Base-by-base conservation (phyloP, 2,113 vertebrate species). In the Azemiops feae region DNA sequence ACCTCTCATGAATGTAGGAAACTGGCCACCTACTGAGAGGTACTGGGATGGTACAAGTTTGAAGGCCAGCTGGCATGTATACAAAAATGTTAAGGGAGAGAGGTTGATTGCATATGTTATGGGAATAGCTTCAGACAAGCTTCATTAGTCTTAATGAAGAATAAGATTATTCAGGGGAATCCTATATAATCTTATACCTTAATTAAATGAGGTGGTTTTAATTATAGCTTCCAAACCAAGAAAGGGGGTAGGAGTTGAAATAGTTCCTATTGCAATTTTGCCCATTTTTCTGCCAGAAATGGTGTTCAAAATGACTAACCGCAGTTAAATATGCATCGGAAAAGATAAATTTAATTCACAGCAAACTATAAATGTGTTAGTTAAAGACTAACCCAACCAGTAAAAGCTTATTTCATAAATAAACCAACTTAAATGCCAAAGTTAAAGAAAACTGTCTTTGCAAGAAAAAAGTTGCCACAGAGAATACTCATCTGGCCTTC, bases 21-120 rank as follows among this genome's bases (percentile, higher is more conserved):
- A 20, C 30, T 58, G 88, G 27, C 88, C 88, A 89, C 92, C 88
- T 89, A 93, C 69, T 4, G 52, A 92, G 92, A 89, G 52, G 52
- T n/a, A 74, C 53, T 52, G 69, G 45, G 88, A 52, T 52, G 43
- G 88, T 54, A 30, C 54, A 85, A 6, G 64, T 54, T 85, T 50
- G 39, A 57, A 20, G 43, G 88, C 88, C 57, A 9, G 89, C 39
- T 93, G 74, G 88, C 30, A 86, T 39, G 43, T 4, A 50, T 89
- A 27, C 53, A 89, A 53, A 81, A 92, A 55, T 30, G 11, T n/a
- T 25, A 39, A 52, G 50, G 11, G 11, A 0, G 3, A 27, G 23
- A 27, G 1, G 2, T 47, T 5, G 58, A 34, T 16, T 34, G 64
- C 34, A 14, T 52, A n/a, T 27, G 18, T 60, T 58, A 92, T 25